Base-by-base conservation (phyloP, 2,113 vertebrate genomes). In the Ammodytes marinus region DNA sequence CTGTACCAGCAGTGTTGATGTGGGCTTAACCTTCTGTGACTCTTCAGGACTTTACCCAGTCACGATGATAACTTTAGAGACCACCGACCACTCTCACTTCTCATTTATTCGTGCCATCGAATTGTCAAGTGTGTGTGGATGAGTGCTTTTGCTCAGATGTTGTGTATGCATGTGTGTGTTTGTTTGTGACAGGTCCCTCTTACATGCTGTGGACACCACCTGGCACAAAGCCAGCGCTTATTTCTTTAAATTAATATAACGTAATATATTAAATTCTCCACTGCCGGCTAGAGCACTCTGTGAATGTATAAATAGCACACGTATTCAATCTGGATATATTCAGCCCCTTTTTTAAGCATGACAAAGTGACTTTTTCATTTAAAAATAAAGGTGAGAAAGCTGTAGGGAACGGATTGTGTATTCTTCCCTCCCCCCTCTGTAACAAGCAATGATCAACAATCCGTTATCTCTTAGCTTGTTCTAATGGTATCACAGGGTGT, bases 361-460 rank as follows among this genome's bases (percentile, higher is more conserved):
- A 27, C 45, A 67, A 59, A 70, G 55, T 37, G 35, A 27, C 37
- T 69, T 74, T 57, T 67, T 76, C 37, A 1, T 15, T 68, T 54
- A 52, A 79, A 69, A 70, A 70, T 69, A 74, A 58, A 77, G 73
- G 39, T 49, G 27, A 64, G 15, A 71, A 69, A 15, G 47, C 35
- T 83, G 66, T 79, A 55, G 60, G 64, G 66, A 80, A 86, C 49
- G 9, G 13, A 46, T 3, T 17, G 72, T 39, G 59, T 65, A 69
- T 79, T 72, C 74, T n/a, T 45, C 69, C 78, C 69, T 55, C 82
- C 77, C 69, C 27, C 67, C 69, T 59, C 59, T 4, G 11, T 83
- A 80, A 84, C 82, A 90, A 87, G 67, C 78, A 83, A 80, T 79
- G 86, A 90, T 91, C 88, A 92, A 79, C 87, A 88, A 71, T 85